Percentiles rank a stretch among this genome's conserved stretches.
Conservation (phyloP, 2,888 invertebrate genomes). For the Leucoma salicis region DNA sequence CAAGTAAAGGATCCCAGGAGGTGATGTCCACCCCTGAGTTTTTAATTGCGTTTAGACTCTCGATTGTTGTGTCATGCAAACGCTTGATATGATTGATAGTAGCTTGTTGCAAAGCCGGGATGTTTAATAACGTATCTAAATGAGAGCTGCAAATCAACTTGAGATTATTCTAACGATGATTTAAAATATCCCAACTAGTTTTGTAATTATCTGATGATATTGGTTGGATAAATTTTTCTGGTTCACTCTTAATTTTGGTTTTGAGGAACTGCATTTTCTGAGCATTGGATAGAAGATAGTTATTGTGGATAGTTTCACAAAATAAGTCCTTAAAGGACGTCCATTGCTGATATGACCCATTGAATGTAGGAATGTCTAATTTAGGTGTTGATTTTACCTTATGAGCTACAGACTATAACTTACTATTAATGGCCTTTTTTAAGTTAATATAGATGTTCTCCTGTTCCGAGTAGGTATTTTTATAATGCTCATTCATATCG, state of each 20-base stretch:
- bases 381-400: not conserved
- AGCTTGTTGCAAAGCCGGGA: not conserved
- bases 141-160: not conserved
- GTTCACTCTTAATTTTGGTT: not conserved
- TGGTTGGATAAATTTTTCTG: conserved; percentile 1
- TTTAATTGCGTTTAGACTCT: too few species aligned
- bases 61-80: too few species aligned
- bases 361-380: not conserved
- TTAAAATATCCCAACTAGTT: not conserved
- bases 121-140: not conserved
- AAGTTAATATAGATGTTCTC: not conserved
- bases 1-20: too few species aligned
- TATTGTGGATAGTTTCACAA: not conserved
- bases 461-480: not conserved
- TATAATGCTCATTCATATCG: not conserved
- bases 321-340: not conserved
- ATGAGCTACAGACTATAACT: not conserved
- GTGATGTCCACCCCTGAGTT: too few species aligned
- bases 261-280: conserved; percentile 1
- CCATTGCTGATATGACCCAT: not conserved
- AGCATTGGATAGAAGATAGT: not conserved
- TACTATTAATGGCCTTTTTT: not conserved
- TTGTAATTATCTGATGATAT: not conserved
- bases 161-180: not conserved
- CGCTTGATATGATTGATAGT: too few species aligned